phyloP scores from a whole-genome alignment of 2,797 vertebrate species.

The Onychomys arenicola region DNA sequence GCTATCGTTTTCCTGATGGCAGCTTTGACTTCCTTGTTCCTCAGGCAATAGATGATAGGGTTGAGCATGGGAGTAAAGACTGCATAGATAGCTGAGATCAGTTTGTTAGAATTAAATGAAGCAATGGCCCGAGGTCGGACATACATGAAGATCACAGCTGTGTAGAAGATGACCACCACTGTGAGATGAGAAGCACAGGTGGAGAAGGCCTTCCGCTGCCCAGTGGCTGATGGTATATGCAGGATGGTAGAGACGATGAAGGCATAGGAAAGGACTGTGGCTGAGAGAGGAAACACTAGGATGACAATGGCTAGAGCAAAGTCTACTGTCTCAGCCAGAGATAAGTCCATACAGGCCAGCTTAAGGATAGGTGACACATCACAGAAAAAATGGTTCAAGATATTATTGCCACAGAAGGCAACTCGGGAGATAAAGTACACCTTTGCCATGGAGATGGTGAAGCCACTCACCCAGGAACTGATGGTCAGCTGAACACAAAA shows the following conservation, averaged over 20 bases:
- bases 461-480: constrained; percentile 79
- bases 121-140: constrained; percentile 72
- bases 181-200: constrained; percentile 82
- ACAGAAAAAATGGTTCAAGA: constrained; percentile 83
- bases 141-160: constrained; percentile 81
- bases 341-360: constrained; percentile 63
- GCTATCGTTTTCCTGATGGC: constrained; percentile 72
- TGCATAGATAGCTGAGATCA: constrained; percentile 79
- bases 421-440: constrained; percentile 80
- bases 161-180: constrained; percentile 81
- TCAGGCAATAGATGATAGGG: constrained; percentile 84
- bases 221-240: constrained; percentile 67
- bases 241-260: constrained; percentile 77
- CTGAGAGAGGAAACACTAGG: constrained; percentile 76
- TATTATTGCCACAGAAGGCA: constrained; percentile 69
- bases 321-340: constrained; percentile 73
- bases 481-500: constrained; percentile 71
- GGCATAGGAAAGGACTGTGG: constrained; percentile 75
- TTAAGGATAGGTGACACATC: constrained; percentile 81
- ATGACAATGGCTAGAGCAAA: constrained; percentile 76
- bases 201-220: constrained; percentile 79
- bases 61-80: constrained; percentile 81
- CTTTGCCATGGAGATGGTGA: constrained; percentile 73
- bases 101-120: constrained; percentile 79
- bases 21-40: constrained; percentile 83